Evolutionary conservation across 2,113 vertebrate genomes (phyloP), one percentile per base, ranked within the genome.

Genomic region (Amblyopsis rosae): DNA sequence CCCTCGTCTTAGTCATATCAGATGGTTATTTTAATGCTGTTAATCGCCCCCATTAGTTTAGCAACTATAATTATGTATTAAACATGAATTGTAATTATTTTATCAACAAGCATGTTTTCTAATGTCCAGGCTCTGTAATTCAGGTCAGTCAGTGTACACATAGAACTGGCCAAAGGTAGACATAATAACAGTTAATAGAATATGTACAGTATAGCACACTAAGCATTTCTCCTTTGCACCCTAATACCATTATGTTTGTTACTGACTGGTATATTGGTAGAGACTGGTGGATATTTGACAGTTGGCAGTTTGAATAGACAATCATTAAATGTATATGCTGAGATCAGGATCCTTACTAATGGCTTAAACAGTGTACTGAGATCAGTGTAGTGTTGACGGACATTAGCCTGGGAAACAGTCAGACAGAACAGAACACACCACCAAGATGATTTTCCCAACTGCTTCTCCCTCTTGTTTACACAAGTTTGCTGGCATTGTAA

Each of bases 401-500:
- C 13, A 4, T n/a, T 17, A 55, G n/a, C 5, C 15, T 55, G 53
- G 53, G 8, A 1, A 55, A 13, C 11, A 35, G 13, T 35, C 13
- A 55, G 49, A 45, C 26, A 26, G 13, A 72, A 15, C 53, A 47
- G 9, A 58, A 74, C 45, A 53, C 65, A 73, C 32, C 47, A 53
- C 78, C 60, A 48, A 54, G 56, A 70, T 63, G 59, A 72, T 69
- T 70, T 67, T 67, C 35, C 47, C 13, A 1, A 17, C 65, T 73
- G 61, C 68, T 69, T 72, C 73, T 76, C 70, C 61, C 64, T 79
- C 69, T 66, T 83, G 83, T 88, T 89, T 86, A 87, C 65, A 72
- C 8, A 70, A 57, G 3, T 56, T 59, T 63, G 59, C 49, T 15
- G 33, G 72, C 33, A 57, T 12, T 77, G 70, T 87, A 87, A 88